Base-by-base conservation (phyloP, 2,797 vertebrate genomes). In the Zonotrichia albicollis region DNA sequence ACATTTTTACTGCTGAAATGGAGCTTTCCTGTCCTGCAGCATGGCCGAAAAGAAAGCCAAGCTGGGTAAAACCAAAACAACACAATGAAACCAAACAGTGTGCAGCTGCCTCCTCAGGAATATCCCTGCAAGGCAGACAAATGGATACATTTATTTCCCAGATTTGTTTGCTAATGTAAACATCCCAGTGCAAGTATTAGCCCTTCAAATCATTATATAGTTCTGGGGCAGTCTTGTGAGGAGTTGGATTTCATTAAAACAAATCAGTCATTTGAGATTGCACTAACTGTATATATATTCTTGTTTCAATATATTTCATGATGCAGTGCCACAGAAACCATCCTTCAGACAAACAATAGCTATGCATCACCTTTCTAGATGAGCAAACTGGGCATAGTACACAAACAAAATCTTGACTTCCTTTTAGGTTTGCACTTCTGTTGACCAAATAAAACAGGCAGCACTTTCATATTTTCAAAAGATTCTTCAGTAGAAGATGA, bases 91-190 rank as follows among this genome's bases (percentile, higher is more conserved):
- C 1, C 1, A 65, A 94, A 76, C 90, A 94, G 73, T 6, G 3
- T 81, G 92, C 92, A 93, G 93, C 93, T 96, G 93, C 87, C 93
- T 95, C 91, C 89, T 95, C 94, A 90, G 92, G 85, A 95, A 93
- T 74, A 93, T 91, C 89, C 91, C 95, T 96, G 87, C 92, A 85
- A 95, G 94, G 93, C 94, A 96, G 91, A 86, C 82, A 92, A 93
- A 92, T 84, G 92, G 89, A 78, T 90, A 16, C 82, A 58, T 94
- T 94, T 88, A 84, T 95, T 95, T 85, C 76, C 43, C 73, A 88
- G 93, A 95, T 95, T 92, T 92, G 92, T 95, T 93, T 88, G 76
- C 76, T 91, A 93, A 91, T 75, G 91, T 91, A 92, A 94, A 94
- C 62, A 87, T 90, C 93, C 94, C 93, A 86, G 40, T 81, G 89